A percentile compares a stretch with the other conserved stretches of the same genome.
Evolutionary conservation across 2,888 invertebrate species (phyloP).

Genomic region (Stratiomys singularior): DNA sequence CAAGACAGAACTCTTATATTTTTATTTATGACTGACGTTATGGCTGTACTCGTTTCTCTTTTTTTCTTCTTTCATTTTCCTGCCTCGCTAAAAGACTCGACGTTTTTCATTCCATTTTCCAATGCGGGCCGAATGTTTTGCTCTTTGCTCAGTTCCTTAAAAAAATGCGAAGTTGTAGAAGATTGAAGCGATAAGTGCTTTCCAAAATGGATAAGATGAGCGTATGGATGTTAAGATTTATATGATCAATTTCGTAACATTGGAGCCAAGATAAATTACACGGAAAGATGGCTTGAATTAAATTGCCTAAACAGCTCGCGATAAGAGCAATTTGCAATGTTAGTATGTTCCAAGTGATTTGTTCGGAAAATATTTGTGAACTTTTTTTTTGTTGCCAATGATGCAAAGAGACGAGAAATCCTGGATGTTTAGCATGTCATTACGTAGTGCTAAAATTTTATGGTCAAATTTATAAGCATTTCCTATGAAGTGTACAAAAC

Average conservation of each 20-base stretch:
- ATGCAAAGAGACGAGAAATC: too few species aligned
- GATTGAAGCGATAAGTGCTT: conserved; percentile 38
- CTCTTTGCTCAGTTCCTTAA: background rate
- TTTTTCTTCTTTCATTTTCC: background rate
- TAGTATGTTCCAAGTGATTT: background rate
- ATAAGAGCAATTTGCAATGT: background rate
- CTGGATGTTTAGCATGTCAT: too few species aligned
- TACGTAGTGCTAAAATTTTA: too few species aligned
- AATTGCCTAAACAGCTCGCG: conserved; percentile 9
- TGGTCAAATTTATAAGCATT: too few species aligned
- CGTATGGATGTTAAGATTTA: conserved; percentile 30
- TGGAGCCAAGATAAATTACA: conserved; percentile 29
- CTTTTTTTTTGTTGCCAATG: background rate
- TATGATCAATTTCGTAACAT: background rate
- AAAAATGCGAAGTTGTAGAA: background rate
- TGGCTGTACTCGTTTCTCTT: background rate
- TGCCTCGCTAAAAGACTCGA: background rate
- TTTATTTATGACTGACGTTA: conserved; percentile 39
- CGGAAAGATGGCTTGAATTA: conserved; percentile 12
- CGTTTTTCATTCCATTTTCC: conserved; percentile 2
- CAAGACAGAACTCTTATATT: conserved; percentile 25
- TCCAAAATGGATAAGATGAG: conserved; percentile 1
- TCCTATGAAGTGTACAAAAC: too few species aligned
- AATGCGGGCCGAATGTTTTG: background rate
- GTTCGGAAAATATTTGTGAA: background rate